Conservation (phyloP, 1,140 invertebrate species). For the Archivesica marissinica region DNA sequence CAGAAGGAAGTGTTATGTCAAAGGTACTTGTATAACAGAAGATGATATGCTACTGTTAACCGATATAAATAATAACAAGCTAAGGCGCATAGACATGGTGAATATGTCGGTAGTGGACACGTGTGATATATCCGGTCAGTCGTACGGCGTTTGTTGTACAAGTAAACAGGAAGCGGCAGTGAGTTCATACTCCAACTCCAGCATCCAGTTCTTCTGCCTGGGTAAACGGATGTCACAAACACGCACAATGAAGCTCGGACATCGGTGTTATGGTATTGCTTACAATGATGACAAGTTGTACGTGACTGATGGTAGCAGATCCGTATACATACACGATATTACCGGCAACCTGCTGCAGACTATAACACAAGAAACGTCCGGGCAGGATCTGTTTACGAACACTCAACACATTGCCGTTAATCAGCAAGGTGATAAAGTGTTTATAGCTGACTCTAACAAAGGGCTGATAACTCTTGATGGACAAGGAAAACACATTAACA, state of each 20-base stretch:
- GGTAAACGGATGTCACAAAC: neutral
- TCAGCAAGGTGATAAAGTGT: slow-evolving; percentile 25
- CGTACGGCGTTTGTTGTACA: slow-evolving; percentile 31
- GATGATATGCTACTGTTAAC: slow-evolving; percentile 3
- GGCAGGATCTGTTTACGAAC: slow-evolving; percentile 22
- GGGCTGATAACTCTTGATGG: slow-evolving; percentile 34
- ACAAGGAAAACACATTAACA: slow-evolving; percentile 23
- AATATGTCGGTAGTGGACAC: slow-evolving; percentile 17
- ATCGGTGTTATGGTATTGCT: slow-evolving; percentile 40
- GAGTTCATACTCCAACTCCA: slow-evolving; percentile 18
- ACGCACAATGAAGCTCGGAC: neutral
- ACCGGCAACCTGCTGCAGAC: slow-evolving; percentile 29
- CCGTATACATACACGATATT: slow-evolving; percentile 46
- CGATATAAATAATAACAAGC: slow-evolving; percentile 45
- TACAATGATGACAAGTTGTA: slow-evolving; percentile 36
- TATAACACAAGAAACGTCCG: slow-evolving; percentile 45
- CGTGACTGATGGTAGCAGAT: slow-evolving; percentile 37
- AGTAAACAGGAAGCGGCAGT: slow-evolving; percentile 4
- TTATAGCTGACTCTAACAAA: slow-evolving; percentile 27
- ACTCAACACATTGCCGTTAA: slow-evolving; percentile 28
- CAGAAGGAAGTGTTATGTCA: neutral
- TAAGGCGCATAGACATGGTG: slow-evolving; percentile 23
- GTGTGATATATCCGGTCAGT: slow-evolving; percentile 40
- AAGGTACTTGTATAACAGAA: neutral
- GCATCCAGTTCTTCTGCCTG: slow-evolving; percentile 37